These are phyloP conservation scores for Ctena decussata DNA, from an alignment of 2,888 invertebrate species.

Conservation along the genomic window DNA sequence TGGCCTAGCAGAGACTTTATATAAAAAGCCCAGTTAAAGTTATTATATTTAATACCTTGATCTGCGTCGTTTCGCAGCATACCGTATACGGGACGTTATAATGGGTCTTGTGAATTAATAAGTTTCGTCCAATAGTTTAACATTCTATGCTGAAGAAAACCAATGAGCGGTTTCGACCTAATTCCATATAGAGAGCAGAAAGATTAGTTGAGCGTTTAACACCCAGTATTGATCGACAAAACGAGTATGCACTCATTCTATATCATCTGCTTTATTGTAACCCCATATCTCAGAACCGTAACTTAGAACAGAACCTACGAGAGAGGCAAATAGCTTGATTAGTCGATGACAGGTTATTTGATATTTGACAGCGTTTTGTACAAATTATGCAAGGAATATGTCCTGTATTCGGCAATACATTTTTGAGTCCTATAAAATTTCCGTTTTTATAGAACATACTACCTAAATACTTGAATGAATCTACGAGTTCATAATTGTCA, in stretches of 20 bases:
- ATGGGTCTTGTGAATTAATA: no score
- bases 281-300: conserved; percentile 9
- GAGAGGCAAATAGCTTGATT: background rate
- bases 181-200: no score
- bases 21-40: background rate
- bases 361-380: background rate
- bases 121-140: no score
- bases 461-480: background rate
- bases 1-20: no score
- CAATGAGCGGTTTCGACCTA: no score
- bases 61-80: background rate
- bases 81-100: no score
- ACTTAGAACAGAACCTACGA: background rate
- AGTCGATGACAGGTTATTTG: background rate
- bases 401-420: background rate
- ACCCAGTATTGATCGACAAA: background rate
- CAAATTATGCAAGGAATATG: background rate
- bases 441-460: background rate
- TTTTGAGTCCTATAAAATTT: background rate
- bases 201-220: no score
- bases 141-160: no score
- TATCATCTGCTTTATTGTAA: no score
- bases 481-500: background rate
- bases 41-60: background rate
- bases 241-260: conserved; percentile 10